Evolutionary conservation across 35 echinoderm and acorn worm species (phyloP).

Genomic region (Lytechinus variegatus): DNA sequence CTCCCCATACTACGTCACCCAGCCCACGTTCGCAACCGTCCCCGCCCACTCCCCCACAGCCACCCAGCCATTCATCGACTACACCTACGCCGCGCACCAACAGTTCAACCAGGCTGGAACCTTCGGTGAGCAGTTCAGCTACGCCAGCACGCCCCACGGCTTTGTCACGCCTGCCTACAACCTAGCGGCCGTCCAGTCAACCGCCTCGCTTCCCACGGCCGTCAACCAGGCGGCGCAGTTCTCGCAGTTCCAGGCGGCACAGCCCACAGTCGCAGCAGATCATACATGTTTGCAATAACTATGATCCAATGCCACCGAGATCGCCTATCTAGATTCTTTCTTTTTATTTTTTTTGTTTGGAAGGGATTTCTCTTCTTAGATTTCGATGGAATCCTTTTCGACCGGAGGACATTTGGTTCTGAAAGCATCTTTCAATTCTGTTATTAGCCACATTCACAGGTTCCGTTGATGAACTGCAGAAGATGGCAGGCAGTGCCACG

Average conservation of each 20-base stretch:
- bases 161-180: slow-evolving; percentile 35
- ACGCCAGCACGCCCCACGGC: slow-evolving; percentile 46
- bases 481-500: not conserved
- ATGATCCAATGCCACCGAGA: slow-evolving; percentile 14
- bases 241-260: slow-evolving; percentile 45
- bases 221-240: slow-evolving; percentile 34
- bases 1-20: slow-evolving; percentile 43
- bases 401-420: slow-evolving; percentile 17
- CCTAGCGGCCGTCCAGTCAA: slow-evolving; percentile 15
- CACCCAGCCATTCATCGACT: slow-evolving; percentile 49
- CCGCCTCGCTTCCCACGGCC: not conserved
- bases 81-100: slow-evolving; percentile 41
- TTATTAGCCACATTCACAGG: slow-evolving; percentile 8
- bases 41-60: slow-evolving; percentile 42
- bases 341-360: not conserved
- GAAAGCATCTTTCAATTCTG: slow-evolving; percentile 18
- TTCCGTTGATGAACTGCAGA: not conserved
- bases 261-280: slow-evolving; percentile 39
- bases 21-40: slow-evolving; percentile 43
- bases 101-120: slow-evolving; percentile 44
- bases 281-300: slow-evolving; percentile 55
- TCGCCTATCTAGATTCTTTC: slow-evolving; percentile 13
- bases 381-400: slow-evolving; percentile 2
- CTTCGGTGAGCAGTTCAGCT: slow-evolving; percentile 41
- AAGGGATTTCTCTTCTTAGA: not conserved